phyloP scores from a whole-genome alignment of 2,888 invertebrate genomes.

The Tetramorium bicarinatum region DNA sequence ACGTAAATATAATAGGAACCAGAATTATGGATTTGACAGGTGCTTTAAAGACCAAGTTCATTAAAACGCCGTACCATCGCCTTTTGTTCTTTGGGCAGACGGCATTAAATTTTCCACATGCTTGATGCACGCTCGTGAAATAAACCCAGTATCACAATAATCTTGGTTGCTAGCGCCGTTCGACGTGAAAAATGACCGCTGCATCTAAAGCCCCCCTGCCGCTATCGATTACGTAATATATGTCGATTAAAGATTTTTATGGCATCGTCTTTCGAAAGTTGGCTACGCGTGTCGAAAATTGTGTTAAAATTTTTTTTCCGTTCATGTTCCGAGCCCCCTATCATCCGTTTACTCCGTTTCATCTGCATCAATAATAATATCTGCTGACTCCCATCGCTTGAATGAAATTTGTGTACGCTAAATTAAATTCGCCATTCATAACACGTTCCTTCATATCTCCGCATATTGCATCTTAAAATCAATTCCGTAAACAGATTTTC shows the following conservation, averaged over 20 bases:
- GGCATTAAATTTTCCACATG: conserved; percentile 50
- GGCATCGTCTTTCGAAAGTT: neutral
- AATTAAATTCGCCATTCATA: conserved; percentile 29
- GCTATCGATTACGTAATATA: conserved; percentile 26
- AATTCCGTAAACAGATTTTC: conserved; percentile 14
- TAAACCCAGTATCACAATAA: conserved; percentile 51
- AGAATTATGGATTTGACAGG: conserved; percentile 51
- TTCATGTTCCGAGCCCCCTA: neutral
- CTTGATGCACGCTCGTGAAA: conserved; percentile 52
- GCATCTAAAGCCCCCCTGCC: conserved; percentile 5
- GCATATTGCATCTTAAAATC: neutral
- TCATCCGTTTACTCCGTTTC: conserved; percentile 18
- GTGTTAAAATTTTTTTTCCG: conserved; percentile 19
- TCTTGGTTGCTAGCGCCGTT: conserved; percentile 29
- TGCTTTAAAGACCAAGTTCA: conserved; percentile 47
- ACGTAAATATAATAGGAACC: conserved; percentile 37
- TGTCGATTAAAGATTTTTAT: conserved; percentile 46
- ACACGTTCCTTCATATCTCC: neutral
- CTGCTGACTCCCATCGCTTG: neutral
- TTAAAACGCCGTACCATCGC: conserved; percentile 31
- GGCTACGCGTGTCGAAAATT: neutral
- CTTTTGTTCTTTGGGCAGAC: conserved; percentile 40
- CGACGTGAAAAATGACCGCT: conserved; percentile 34
- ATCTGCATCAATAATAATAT: conserved; percentile 3
- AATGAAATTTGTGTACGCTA: neutral